Conservation (phyloP, 1,140 invertebrate genomes). For the Heterodera carotae region DNA sequence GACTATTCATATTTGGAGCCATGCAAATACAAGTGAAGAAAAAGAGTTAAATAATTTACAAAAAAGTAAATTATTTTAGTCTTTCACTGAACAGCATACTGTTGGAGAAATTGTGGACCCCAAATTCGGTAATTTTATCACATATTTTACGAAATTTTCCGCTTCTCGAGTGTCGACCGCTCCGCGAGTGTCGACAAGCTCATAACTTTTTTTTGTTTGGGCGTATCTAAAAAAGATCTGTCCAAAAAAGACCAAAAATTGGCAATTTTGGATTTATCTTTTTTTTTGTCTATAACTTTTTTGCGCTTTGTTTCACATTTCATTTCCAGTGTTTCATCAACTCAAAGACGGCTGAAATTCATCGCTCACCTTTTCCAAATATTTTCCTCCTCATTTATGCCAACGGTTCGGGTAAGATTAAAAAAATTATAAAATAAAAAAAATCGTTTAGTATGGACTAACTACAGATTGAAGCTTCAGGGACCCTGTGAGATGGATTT, state of each 20-base stretch:
- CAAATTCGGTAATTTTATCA: conserved; percentile 26
- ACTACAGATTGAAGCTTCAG: conserved; percentile 64
- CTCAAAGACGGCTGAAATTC: conserved; percentile 64
- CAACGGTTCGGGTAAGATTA: conserved; percentile 59
- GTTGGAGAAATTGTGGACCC: conserved; percentile 62
- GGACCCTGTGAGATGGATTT: conserved; percentile 59
- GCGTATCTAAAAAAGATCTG: no score
- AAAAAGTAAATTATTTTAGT: conserved; percentile 1
- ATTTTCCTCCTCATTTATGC: conserved; percentile 65
- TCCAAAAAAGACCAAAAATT: no score
- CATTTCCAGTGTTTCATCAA: conserved; percentile 59
- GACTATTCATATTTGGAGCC: conserved; percentile 59
- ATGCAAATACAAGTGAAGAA: conserved; percentile 59
- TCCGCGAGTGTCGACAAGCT: no score
- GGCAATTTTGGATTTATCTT: no score
- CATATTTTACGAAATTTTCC: no score
- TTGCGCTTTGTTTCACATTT: no score
- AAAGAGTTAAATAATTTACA: neutral
- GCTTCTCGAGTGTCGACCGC: no score
- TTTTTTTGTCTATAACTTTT: no score
- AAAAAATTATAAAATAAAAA: neutral
- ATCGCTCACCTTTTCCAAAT: conserved; percentile 62
- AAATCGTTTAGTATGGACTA: conserved; percentile 59
- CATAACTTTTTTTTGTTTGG: no score
- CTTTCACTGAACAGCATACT: conserved; percentile 61